Evolutionary conservation across 2,797 vertebrate species (phyloP).

Genomic region (Anguilla marmorata): DNA sequence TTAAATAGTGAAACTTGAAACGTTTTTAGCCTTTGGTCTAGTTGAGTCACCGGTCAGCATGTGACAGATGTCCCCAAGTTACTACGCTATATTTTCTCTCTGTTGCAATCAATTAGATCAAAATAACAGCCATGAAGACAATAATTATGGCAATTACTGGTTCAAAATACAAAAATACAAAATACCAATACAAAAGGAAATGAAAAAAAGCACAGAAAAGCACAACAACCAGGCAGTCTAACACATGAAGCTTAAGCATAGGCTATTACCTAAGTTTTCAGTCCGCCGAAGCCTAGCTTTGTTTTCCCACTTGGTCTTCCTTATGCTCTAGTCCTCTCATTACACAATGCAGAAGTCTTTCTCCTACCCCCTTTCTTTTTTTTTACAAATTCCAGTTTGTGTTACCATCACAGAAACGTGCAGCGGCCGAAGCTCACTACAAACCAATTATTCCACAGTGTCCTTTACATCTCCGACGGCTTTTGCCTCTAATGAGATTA

Average conservation of each 20-base stretch:
- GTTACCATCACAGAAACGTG: neutral
- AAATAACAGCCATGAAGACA: neutral
- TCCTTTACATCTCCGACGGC: neutral
- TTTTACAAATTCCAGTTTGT: neutral
- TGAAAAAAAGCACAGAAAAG: neutral
- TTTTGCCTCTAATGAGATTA: conserved; percentile 32
- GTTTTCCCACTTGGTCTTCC: neutral
- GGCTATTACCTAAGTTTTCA: neutral
- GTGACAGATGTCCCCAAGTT: neutral
- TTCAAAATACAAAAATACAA: neutral
- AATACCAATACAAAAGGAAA: neutral
- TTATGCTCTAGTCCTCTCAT: neutral
- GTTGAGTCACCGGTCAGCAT: neutral
- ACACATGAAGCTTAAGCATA: neutral
- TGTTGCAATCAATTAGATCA: neutral
- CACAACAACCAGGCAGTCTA: neutral
- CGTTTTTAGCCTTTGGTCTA: neutral
- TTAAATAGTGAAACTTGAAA: neutral
- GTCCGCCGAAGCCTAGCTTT: neutral
- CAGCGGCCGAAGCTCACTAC: neutral
- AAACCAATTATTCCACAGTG: conserved; percentile 5
- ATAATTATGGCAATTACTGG: neutral
- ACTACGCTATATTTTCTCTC: neutral
- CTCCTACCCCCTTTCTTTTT: no score
- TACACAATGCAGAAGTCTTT: neutral